Evolutionary conservation across 2,888 invertebrate genomes (phyloP).

Genomic region (Drosophila bunnanda): DNA sequence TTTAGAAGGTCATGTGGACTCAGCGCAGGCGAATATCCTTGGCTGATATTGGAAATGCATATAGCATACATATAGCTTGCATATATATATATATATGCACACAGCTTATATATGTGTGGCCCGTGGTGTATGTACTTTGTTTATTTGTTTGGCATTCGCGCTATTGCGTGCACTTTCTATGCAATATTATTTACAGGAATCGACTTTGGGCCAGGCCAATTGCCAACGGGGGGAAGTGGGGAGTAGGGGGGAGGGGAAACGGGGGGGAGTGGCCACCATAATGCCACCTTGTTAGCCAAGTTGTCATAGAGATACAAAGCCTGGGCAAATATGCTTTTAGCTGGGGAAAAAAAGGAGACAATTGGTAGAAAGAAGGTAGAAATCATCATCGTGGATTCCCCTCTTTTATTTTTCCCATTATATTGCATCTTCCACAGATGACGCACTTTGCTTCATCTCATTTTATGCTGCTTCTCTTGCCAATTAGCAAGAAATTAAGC

Average conservation of each 20-base stretch:
- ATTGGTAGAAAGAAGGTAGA: background rate
- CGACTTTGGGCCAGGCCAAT: conserved; percentile 28
- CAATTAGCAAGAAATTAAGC: conserved; percentile 1
- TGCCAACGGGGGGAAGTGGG: background rate
- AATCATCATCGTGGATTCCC: background rate
- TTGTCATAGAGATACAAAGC: conserved; percentile 20
- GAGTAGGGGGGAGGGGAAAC: background rate
- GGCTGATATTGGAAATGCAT: conserved; percentile 73
- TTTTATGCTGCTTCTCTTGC: background rate
- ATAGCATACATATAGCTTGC: conserved; percentile 12
- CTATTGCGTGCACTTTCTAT: conserved; percentile 48
- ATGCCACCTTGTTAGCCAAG: conserved; percentile 30
- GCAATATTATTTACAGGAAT: conserved; percentile 44
- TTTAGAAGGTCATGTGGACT: conserved; percentile 81
- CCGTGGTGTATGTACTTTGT: conserved; percentile 16
- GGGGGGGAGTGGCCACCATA: background rate
- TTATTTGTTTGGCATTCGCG: conserved; percentile 41
- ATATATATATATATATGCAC: background rate
- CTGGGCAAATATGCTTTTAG: background rate
- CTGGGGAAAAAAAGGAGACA: background rate
- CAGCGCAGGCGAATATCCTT: conserved; percentile 78
- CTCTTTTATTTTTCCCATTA: background rate
- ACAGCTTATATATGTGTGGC: background rate
- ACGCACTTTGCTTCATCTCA: conserved; percentile 1
- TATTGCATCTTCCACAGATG: background rate